Percentiles rank a stretch among this genome's conserved stretches.
Evolutionary conservation across 2,797 vertebrate genomes (phyloP).

Genomic region (Novumbra hubbsi): DNA sequence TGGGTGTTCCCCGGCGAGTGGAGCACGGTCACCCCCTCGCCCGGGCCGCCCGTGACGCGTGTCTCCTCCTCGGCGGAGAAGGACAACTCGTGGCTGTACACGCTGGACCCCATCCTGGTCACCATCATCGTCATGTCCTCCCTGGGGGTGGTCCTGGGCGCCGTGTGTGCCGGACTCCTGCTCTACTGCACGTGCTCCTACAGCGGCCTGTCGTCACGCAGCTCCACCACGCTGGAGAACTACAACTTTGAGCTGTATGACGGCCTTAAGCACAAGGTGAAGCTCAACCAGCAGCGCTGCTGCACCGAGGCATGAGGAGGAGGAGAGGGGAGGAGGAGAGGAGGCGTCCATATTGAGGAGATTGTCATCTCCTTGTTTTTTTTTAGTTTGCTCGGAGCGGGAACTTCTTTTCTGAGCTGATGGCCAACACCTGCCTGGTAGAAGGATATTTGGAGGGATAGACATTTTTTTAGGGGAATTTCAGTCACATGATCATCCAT

Average conservation of each 20-base stretch:
- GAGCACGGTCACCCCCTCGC: slow-evolving; percentile 79
- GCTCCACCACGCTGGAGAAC: slow-evolving; percentile 96
- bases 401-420: slow-evolving; percentile 18
- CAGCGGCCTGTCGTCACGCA: slow-evolving; percentile 87
- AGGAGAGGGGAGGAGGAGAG: slow-evolving; percentile 15
- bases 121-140: slow-evolving; percentile 99
- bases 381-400: slow-evolving; percentile 52
- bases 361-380: slow-evolving; percentile 47
- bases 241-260: slow-evolving; percentile 99
- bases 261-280: slow-evolving; percentile 97
- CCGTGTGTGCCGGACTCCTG: slow-evolving; percentile 89
- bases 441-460: slow-evolving; percentile 3
- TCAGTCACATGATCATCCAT: too few species aligned
- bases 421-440: neutral
- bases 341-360: slow-evolving; percentile 30
- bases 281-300: slow-evolving; percentile 97
- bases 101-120: slow-evolving; percentile 94
- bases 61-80: slow-evolving; percentile 79
- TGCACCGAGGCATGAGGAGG: slow-evolving; percentile 80
- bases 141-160: slow-evolving; percentile 89
- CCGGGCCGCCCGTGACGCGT: slow-evolving; percentile 77
- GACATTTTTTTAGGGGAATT: slow-evolving; percentile 12
- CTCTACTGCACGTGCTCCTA: slow-evolving; percentile 97
- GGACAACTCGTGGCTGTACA: slow-evolving; percentile 93
- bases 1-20: slow-evolving; percentile 75